Conservation (phyloP, 1,140 invertebrate species). For the Ceratina japonica region DNA sequence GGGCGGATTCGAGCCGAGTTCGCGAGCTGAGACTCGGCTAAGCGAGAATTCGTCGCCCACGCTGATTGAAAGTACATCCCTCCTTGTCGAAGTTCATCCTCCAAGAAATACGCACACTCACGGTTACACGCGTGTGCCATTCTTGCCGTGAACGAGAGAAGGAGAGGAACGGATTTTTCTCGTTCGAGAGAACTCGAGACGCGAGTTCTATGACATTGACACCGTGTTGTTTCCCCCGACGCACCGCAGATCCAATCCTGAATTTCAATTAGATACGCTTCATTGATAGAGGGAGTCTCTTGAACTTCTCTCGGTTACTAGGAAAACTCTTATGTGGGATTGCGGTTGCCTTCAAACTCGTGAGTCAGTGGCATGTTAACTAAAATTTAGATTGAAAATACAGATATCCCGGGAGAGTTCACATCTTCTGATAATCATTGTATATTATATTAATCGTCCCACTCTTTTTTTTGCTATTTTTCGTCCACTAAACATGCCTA, state of each 20-base stretch:
- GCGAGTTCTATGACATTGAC: conserved; percentile 57
- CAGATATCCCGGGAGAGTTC: background rate
- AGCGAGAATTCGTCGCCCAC: conserved; percentile 63
- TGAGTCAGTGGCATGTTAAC: background rate
- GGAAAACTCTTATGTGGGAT: conserved; percentile 4
- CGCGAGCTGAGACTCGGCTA: conserved; percentile 36
- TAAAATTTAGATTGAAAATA: background rate
- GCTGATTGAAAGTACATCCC: conserved; percentile 70
- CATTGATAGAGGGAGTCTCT: background rate
- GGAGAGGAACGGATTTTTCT: background rate
- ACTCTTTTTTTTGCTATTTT: too few relatives aligned
- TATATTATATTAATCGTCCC: too few relatives aligned
- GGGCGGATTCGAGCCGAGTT: conserved; percentile 51
- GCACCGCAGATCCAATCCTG: conserved; percentile 22
- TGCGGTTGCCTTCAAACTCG: background rate
- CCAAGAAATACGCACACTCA: conserved; percentile 13
- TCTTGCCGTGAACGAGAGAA: background rate
- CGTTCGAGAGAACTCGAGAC: conserved; percentile 18
- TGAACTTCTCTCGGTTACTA: conserved; percentile 2
- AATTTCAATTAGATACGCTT: conserved; percentile 40
- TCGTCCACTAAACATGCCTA: too few relatives aligned
- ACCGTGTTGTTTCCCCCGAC: conserved; percentile 27
- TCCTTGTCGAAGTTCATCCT: conserved; percentile 55
- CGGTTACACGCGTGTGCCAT: conserved; percentile 2
- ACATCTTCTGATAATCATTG: too few relatives aligned